These are phyloP conservation scores for Lepidurus apus DNA, from an alignment of 1,140 invertebrate genomes.

Conservation along the genomic window DNA sequence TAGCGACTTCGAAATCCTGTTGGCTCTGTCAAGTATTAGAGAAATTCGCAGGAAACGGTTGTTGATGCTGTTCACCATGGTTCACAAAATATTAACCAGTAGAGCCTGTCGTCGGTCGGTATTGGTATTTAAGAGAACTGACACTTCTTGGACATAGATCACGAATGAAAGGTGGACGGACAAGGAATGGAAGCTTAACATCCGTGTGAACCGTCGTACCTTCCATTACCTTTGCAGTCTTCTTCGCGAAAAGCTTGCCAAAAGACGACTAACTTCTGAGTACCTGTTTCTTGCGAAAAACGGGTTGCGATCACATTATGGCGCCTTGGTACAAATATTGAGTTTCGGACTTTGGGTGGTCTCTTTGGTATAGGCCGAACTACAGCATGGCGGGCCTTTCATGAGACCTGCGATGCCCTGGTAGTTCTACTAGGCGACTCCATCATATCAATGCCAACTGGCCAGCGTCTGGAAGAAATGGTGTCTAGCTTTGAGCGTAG, in stretches of 20 bases:
- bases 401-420: not conserved
- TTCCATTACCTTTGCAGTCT: not conserved
- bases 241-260: not conserved
- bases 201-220: not conserved
- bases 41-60: not conserved
- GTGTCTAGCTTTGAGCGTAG: not conserved
- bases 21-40: not conserved
- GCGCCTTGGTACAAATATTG: not conserved
- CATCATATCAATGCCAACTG: not conserved
- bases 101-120: not conserved
- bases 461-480: not conserved
- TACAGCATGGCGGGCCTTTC: not conserved
- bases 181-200: not conserved
- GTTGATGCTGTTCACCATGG: not conserved
- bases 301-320: not conserved
- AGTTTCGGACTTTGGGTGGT: not conserved
- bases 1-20: not conserved
- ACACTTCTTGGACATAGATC: not conserved
- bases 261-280: not conserved
- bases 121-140: not conserved
- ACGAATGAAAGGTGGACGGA: not conserved
- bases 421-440: not conserved
- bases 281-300: not conserved
- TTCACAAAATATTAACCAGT: not conserved
- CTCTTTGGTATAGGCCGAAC: not conserved